These are phyloP conservation scores for Cryptotis parvus DNA, from an alignment of 2,113 vertebrate species.

Conservation along the genomic window DNA sequence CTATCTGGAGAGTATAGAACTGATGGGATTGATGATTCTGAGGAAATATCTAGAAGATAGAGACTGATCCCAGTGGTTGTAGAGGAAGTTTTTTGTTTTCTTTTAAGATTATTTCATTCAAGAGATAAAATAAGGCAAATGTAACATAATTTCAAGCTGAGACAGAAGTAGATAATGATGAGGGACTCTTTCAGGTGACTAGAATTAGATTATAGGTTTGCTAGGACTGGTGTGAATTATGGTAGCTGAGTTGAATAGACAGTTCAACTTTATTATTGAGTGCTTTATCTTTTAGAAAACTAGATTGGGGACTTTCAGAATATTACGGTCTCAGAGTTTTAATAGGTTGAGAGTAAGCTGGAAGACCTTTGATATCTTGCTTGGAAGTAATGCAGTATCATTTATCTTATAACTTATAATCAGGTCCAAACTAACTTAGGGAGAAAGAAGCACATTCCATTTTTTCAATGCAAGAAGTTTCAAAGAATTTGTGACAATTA, in stretches of 20 bases:
- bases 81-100: background rate
- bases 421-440: background rate
- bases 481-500: slow-evolving; percentile 9
- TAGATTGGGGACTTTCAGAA: background rate
- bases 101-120: background rate
- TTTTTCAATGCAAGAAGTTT: background rate
- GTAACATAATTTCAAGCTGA: background rate
- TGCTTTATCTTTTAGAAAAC: background rate
- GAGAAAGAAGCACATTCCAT: background rate
- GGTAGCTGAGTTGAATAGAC: background rate
- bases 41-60: background rate
- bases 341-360: background rate
- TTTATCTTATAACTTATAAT: slow-evolving; percentile 29
- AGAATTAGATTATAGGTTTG: background rate
- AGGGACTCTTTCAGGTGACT: background rate
- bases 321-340: background rate
- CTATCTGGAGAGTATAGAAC: background rate
- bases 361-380: background rate
- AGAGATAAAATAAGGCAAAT: background rate
- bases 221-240: background rate
- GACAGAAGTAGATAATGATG: background rate
- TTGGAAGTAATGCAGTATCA: slow-evolving; percentile 9
- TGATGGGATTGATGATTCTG: background rate
- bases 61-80: background rate
- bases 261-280: background rate